A percentile compares a stretch with the other conserved stretches of the same genome.
Conservation (phyloP, 2,888 invertebrate species). For the Steromphala cineraria region DNA sequence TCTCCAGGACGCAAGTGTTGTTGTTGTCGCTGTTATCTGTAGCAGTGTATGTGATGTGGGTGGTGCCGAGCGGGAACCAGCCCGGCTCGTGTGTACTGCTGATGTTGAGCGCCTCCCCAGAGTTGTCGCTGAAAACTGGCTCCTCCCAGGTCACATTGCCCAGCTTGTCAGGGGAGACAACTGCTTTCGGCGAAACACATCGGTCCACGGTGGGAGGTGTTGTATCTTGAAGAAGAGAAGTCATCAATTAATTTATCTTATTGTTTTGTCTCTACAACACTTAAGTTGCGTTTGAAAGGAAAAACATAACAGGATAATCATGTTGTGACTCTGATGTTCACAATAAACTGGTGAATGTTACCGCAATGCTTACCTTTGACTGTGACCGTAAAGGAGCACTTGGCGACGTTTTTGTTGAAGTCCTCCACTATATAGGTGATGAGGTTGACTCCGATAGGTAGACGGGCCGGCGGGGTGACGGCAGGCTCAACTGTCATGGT, state of each 20-base stretch:
- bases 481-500: slow-evolving; percentile 80
- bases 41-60: slow-evolving; percentile 80
- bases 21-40: slow-evolving; percentile 81
- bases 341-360: neutral
- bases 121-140: slow-evolving; percentile 80
- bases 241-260: too few relatives aligned
- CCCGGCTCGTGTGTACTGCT: slow-evolving; percentile 74
- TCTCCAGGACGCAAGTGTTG: slow-evolving; percentile 80
- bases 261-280: too few relatives aligned
- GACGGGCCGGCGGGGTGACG: slow-evolving; percentile 78
- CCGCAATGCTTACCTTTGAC: slow-evolving; percentile 73
- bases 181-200: slow-evolving; percentile 80
- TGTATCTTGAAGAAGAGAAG: slow-evolving; percentile 76
- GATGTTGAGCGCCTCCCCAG: slow-evolving; percentile 69
- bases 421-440: slow-evolving; percentile 82
- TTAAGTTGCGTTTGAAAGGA: too few relatives aligned
- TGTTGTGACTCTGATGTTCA: too few relatives aligned
- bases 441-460: slow-evolving; percentile 79
- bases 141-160: slow-evolving; percentile 78
- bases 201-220: slow-evolving; percentile 78
- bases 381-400: slow-evolving; percentile 80
- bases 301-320: too few relatives aligned
- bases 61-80: slow-evolving; percentile 79
- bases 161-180: slow-evolving; percentile 70
- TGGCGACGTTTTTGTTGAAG: slow-evolving; percentile 79